Percentiles rank a stretch among this genome's conserved stretches.
Conservation (phyloP, 2,113 vertebrate species). For the Cinclus cinclus region DNA sequence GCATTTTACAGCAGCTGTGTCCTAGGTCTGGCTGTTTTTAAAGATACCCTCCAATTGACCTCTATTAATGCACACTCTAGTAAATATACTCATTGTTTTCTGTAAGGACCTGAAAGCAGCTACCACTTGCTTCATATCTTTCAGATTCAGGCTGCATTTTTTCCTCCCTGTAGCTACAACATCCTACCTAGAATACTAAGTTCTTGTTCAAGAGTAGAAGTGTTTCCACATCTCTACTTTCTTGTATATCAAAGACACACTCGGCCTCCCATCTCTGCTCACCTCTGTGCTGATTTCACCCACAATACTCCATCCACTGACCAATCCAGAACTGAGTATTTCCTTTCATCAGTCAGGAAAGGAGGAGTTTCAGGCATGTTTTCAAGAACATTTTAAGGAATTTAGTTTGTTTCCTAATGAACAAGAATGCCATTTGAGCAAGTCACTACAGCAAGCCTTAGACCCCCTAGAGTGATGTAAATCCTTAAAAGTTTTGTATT, state of each 20-base stretch:
- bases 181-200: neutral
- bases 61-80: neutral
- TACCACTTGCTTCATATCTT: neutral
- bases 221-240: neutral
- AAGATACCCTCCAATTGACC: neutral
- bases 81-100: neutral
- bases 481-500: neutral
- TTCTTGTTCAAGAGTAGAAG: neutral
- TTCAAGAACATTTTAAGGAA: neutral
- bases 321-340: neutral
- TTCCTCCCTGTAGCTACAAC: neutral
- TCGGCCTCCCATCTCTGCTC: accelerated
- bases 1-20: neutral
- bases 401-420: neutral
- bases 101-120: neutral
- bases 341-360: neutral
- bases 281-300: neutral
- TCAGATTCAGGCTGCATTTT: neutral
- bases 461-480: neutral
- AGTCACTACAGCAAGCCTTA: neutral
- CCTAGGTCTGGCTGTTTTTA: neutral
- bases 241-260: neutral
- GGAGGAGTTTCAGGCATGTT: neutral
- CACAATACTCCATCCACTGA: neutral
- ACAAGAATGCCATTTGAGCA: neutral